Percentiles rank a stretch among this genome's conserved stretches.
These are phyloP conservation scores for Cavia porcellus DNA, from an alignment of 2,113 vertebrate species.

Conservation along the genomic window DNA sequence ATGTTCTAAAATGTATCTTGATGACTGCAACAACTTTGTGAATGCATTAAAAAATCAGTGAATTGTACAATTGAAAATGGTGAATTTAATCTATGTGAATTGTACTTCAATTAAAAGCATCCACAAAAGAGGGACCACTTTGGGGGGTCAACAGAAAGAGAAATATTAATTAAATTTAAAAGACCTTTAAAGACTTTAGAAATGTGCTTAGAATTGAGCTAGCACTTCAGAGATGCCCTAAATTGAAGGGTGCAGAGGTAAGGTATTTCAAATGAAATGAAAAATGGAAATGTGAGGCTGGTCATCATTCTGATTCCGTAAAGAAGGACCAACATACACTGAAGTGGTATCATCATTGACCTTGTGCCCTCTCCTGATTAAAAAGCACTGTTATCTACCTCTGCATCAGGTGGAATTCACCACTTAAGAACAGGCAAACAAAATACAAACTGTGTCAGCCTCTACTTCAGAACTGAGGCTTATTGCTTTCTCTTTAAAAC, in stretches of 20 bases:
- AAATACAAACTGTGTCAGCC: neutral
- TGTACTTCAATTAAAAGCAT: neutral
- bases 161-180: neutral
- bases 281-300: neutral
- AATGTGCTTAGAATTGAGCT: neutral
- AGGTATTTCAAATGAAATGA: neutral
- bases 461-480: neutral
- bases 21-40: neutral
- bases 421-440: neutral
- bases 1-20: neutral
- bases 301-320: neutral
- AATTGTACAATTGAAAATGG: neutral
- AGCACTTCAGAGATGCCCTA: neutral
- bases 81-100: neutral
- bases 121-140: neutral
- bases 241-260: neutral
- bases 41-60: neutral
- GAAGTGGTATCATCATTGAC: neutral
- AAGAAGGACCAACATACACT: neutral
- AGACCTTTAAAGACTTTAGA: neutral
- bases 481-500: conserved; percentile 1
- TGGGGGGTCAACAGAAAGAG: neutral
- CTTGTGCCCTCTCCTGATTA: neutral
- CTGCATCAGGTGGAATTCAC: neutral
- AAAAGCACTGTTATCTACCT: neutral